phyloP scores from a whole-genome alignment of 2,113 vertebrate genomes.

The Sander lucioperca region DNA sequence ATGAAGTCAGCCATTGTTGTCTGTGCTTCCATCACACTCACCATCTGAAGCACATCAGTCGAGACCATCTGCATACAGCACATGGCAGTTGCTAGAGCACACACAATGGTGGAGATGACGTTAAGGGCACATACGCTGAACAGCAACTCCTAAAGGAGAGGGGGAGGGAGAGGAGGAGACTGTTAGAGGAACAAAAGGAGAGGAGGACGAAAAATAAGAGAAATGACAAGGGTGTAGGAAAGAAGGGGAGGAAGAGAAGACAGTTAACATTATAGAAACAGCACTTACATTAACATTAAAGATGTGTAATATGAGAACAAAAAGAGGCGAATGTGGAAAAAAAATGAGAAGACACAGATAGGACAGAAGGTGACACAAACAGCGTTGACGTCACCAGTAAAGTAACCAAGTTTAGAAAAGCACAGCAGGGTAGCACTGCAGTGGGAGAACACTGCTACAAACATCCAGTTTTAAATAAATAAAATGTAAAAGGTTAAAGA shows the following conservation, averaged over 20 bases:
- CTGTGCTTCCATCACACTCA: slow-evolving; percentile 82
- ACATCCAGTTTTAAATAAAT: slow-evolving; percentile 5
- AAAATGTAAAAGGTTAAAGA: slow-evolving; percentile 9
- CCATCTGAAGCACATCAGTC: slow-evolving; percentile 97
- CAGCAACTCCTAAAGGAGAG: slow-evolving; percentile 90
- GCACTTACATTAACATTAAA: background rate
- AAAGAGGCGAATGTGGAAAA: slow-evolving; percentile 17
- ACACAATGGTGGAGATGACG: slow-evolving; percentile 98
- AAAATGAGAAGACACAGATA: slow-evolving; percentile 19
- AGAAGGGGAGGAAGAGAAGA: slow-evolving; percentile 12
- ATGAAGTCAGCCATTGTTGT: slow-evolving; percentile 24
- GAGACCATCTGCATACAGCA: slow-evolving; percentile 99
- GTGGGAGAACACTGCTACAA: slow-evolving; percentile 15
- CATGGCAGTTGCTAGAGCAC: slow-evolving; percentile 96
- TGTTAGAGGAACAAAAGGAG: slow-evolving; percentile 51
- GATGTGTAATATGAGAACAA: slow-evolving; percentile 7
- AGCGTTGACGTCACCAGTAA: slow-evolving; percentile 4
- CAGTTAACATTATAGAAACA: background rate
- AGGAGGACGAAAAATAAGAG: slow-evolving; percentile 16
- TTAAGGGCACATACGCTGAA: slow-evolving; percentile 98
- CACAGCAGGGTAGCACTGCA: slow-evolving; percentile 1
- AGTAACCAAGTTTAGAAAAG: slow-evolving; percentile 23
- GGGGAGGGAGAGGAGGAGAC: slow-evolving; percentile 35
- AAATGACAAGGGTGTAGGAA: slow-evolving; percentile 16
- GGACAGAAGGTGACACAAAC: slow-evolving; percentile 34